Percentiles rank a stretch among this genome's conserved stretches.
Evolutionary conservation across 2,113 vertebrate genomes (phyloP).

Genomic region (Polyodon spathula): DNA sequence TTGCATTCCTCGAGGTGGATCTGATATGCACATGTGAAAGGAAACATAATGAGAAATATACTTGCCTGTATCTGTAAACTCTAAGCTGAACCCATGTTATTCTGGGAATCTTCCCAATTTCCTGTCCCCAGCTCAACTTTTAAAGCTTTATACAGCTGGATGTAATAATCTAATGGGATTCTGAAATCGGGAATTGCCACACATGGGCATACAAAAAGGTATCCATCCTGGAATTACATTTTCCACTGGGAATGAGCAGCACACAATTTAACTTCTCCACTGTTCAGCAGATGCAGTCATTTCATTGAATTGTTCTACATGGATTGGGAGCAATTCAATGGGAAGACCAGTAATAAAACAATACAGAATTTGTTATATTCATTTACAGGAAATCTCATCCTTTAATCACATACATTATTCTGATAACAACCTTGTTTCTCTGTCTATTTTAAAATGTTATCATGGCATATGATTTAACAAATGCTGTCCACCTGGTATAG

Average conservation of each 20-base stretch:
- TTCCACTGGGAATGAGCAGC: neutral
- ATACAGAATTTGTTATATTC: neutral
- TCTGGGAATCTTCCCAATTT: neutral
- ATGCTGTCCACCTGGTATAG: slow-evolving; percentile 8
- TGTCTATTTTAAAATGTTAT: slow-evolving; percentile 4
- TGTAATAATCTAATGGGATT: too few relatives aligned
- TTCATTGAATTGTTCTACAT: neutral
- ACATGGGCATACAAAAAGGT: neutral
- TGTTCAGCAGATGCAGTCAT: neutral
- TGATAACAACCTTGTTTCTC: neutral
- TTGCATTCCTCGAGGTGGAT: neutral
- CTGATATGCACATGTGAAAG: neutral
- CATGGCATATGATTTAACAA: slow-evolving; percentile 15
- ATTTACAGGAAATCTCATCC: neutral
- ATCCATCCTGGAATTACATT: neutral
- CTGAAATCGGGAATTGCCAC: neutral
- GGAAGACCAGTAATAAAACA: neutral
- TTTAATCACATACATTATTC: neutral
- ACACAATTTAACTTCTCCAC: neutral
- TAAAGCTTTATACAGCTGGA: neutral
- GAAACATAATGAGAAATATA: neutral
- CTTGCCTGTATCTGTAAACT: neutral
- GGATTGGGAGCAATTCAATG: neutral
- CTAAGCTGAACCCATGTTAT: neutral
- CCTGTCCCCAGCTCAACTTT: neutral